These are phyloP conservation scores for Melanostigma gelatinosum DNA, from an alignment of 2,113 vertebrate species.

Conservation along the genomic window DNA sequence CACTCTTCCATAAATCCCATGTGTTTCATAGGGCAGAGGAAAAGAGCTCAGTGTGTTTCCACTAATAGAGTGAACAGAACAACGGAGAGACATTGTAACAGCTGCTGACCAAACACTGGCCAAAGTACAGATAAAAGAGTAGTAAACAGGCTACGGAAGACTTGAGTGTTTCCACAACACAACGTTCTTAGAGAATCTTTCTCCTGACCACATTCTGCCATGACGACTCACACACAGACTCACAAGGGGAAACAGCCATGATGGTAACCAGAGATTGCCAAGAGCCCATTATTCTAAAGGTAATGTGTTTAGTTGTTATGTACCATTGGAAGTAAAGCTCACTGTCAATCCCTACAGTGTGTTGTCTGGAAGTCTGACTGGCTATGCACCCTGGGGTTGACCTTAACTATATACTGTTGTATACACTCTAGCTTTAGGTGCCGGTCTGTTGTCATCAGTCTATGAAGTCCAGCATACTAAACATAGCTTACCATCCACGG, in stretches of 20 bases:
- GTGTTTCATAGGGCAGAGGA: neutral
- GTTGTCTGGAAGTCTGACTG: neutral
- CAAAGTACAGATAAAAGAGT: neutral
- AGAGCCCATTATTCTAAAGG: neutral
- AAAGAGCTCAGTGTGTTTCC: neutral
- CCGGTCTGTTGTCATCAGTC: neutral
- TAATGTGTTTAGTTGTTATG: neutral
- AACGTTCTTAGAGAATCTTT: too few species aligned
- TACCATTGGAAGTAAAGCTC: neutral
- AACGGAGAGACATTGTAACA: neutral
- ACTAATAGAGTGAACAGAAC: neutral
- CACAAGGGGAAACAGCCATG: too few species aligned
- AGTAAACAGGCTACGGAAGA: neutral
- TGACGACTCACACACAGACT: too few species aligned
- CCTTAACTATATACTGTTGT: neutral
- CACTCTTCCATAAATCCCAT: neutral
- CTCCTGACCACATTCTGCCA: too few species aligned
- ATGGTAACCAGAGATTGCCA: too few species aligned
- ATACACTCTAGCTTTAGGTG: neutral
- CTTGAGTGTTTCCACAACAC: too few species aligned
- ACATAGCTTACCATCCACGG: too few species aligned
- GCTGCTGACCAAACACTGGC: neutral
- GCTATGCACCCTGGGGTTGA: neutral
- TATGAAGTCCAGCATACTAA: neutral
- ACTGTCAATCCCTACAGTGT: neutral